A percentile compares a stretch with the other conserved stretches of the same genome.
These are phyloP conservation scores for Melierax canorus DNA, from an alignment of 2,113 vertebrate species.

Conservation along the genomic window DNA sequence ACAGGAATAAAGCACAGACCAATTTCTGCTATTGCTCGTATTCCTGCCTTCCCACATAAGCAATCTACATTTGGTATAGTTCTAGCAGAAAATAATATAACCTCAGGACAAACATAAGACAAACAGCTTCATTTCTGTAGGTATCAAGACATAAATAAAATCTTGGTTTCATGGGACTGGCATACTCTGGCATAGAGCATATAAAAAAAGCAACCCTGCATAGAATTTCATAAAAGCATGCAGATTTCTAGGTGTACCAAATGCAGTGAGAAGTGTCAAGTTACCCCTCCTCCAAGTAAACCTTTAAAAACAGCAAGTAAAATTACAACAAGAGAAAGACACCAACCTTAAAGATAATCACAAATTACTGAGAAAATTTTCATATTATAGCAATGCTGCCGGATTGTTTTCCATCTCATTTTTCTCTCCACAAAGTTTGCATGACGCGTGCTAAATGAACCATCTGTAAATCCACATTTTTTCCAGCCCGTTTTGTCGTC, in stretches of 20 bases:
- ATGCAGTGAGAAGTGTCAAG: conserved; percentile 3
- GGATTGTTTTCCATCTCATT: background rate
- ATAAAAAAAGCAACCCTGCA: background rate
- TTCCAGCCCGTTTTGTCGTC: conserved; percentile 10
- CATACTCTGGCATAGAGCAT: background rate
- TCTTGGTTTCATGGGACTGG: background rate
- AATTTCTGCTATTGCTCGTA: background rate
- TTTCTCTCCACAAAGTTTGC: conserved; percentile 16
- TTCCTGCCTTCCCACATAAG: background rate
- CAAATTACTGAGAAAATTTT: background rate
- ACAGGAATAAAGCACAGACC: background rate
- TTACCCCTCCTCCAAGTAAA: background rate
- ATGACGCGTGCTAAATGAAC: background rate
- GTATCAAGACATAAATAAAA: background rate
- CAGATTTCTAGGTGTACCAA: background rate
- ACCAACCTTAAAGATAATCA: background rate
- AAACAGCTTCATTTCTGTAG: background rate
- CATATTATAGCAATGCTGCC: background rate
- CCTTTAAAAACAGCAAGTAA: conserved; percentile 8
- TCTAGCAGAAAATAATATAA: background rate
- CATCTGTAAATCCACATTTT: conserved; percentile 34
- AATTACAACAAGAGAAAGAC: background rate
- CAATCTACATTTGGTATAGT: background rate
- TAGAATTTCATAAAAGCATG: background rate
- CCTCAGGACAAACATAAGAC: background rate